A percentile compares a stretch with the other conserved stretches of the same genome.
Conservation (phyloP, 2,113 vertebrate species). For the Elephantulus edwardii region DNA sequence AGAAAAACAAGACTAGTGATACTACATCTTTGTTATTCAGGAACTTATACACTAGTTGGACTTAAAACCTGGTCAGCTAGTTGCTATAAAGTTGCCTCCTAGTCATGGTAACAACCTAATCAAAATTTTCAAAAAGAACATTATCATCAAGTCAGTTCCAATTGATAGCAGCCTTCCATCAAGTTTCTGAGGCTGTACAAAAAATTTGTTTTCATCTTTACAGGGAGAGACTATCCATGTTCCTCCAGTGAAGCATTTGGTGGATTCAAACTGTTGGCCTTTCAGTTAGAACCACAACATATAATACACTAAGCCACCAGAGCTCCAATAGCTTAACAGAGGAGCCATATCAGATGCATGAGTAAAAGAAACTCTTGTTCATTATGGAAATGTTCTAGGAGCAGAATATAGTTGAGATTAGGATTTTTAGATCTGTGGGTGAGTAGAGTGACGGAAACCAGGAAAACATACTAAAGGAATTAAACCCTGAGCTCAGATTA, state of each 20-base stretch:
- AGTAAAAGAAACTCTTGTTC: background rate
- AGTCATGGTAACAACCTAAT: background rate
- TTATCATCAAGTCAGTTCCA: too few species aligned
- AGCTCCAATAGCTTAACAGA: too few species aligned
- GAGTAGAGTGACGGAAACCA: background rate
- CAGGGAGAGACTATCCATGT: too few species aligned
- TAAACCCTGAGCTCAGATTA: slow-evolving; percentile 41
- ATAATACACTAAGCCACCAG: too few species aligned
- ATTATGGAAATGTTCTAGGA: background rate
- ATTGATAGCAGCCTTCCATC: too few species aligned
- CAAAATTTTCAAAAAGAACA: too few species aligned
- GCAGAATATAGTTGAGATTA: background rate
- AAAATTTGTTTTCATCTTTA: too few species aligned
- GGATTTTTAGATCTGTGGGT: slow-evolving; percentile 1
- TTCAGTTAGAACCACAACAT: too few species aligned
- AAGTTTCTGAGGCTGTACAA: too few species aligned
- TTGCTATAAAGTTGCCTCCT: background rate
- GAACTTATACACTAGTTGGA: background rate
- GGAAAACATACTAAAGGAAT: slow-evolving; percentile 39
- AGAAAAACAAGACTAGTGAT: background rate
- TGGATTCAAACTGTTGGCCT: too few species aligned
- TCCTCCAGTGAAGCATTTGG: too few species aligned
- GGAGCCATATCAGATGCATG: background rate
- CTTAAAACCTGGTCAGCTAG: background rate
- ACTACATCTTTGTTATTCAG: background rate